Conservation (phyloP, 2,113 vertebrate species). For the Cochlearius cochlearius region DNA sequence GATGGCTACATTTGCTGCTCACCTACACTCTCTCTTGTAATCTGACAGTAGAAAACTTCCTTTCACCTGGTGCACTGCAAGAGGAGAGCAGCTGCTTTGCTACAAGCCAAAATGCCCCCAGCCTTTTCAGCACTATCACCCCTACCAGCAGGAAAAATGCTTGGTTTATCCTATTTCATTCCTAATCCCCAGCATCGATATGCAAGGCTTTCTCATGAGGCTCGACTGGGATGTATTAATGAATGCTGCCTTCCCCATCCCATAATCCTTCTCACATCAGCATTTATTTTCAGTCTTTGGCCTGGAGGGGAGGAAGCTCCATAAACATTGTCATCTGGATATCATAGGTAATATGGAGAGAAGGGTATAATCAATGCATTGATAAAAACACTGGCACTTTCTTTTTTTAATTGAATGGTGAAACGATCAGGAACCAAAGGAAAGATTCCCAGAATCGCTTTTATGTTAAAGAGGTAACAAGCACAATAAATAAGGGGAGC, state of each 20-base stretch:
- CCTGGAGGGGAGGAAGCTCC: background rate
- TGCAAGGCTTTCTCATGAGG: background rate
- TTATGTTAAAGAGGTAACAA: background rate
- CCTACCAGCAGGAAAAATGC: background rate
- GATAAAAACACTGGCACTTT: background rate
- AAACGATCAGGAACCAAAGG: background rate
- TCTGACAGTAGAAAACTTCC: background rate
- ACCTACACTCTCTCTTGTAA: background rate
- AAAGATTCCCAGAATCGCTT: background rate
- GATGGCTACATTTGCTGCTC: background rate
- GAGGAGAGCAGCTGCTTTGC: background rate
- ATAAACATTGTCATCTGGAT: background rate
- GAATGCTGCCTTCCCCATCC: background rate
- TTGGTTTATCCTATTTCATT: background rate
- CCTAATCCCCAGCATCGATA: background rate
- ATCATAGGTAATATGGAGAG: background rate
- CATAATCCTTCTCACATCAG: background rate
- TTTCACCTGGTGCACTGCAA: background rate
- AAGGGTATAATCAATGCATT: background rate
- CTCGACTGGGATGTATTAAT: background rate
- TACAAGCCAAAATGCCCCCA: background rate
- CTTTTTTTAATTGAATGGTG: background rate
- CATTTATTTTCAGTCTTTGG: slow-evolving; percentile 13
- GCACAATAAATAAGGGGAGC: background rate
- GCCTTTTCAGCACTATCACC: background rate